phyloP scores from a whole-genome alignment of 2,888 invertebrate genomes.

The Limulus polyphemus region DNA sequence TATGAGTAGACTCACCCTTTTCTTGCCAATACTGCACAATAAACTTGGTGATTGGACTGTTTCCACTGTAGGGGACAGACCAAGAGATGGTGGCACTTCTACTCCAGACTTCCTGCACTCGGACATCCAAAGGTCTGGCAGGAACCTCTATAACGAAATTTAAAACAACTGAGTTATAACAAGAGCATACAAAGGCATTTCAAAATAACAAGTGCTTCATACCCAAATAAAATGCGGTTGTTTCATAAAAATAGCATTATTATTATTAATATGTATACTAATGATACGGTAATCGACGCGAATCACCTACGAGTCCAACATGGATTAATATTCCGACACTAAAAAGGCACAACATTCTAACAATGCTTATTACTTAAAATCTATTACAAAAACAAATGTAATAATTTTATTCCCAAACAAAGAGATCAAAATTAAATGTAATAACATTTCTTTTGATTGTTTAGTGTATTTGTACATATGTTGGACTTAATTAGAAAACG shows the following conservation, averaged over 20 bases:
- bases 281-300: too few species aligned
- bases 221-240: background rate
- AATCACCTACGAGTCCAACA: too few species aligned
- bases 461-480: too few species aligned
- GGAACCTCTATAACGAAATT: slow-evolving; percentile 22
- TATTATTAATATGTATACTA: background rate
- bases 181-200: background rate
- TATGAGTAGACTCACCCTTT: slow-evolving; percentile 7
- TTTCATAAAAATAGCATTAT: background rate
- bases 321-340: too few species aligned
- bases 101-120: slow-evolving; percentile 27
- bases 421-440: too few species aligned
- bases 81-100: slow-evolving; percentile 25
- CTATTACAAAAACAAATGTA: too few species aligned
- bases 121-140: slow-evolving; percentile 24
- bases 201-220: background rate
- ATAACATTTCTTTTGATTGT: too few species aligned
- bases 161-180: background rate
- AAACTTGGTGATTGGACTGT: slow-evolving; percentile 25
- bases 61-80: slow-evolving; percentile 26
- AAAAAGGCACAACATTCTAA: too few species aligned
- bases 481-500: too few species aligned
- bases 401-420: too few species aligned
- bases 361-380: too few species aligned
- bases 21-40: slow-evolving; percentile 27